Evolutionary conservation across 2,113 vertebrate genomes (phyloP).

Genomic region (Barbus barbus): DNA sequence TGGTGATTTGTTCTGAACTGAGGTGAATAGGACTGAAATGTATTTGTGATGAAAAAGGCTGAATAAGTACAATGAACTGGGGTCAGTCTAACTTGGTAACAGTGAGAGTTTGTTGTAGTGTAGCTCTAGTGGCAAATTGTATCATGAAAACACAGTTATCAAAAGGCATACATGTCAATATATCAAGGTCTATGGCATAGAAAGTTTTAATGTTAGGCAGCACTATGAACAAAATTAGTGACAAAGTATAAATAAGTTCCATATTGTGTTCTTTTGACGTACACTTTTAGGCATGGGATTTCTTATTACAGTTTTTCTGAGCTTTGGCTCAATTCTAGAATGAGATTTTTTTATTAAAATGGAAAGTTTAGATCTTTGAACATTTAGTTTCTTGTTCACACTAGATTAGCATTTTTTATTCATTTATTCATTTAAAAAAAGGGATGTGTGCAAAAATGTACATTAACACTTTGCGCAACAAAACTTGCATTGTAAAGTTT

Average conservation of each 20-base stretch:
- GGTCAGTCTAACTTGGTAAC: neutral
- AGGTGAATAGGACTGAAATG: neutral
- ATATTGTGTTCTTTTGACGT: neutral
- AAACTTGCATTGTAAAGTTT: neutral
- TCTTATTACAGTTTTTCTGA: neutral
- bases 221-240: neutral
- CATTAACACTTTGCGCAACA: neutral
- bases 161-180: too few relatives aligned
- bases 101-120: neutral
- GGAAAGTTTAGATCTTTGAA: too few relatives aligned
- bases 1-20: conserved; percentile 16
- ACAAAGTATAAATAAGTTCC: neutral
- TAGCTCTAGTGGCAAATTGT: neutral
- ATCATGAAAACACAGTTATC: neutral
- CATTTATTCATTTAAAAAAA: neutral
- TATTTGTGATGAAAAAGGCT: conserved; percentile 13
- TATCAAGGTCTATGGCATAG: neutral
- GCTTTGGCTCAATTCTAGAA: neutral
- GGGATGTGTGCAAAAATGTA: neutral
- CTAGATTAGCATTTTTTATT: neutral
- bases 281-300: neutral
- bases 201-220: neutral
- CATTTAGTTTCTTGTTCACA: neutral
- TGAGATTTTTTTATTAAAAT: neutral
- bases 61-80: neutral